These are phyloP conservation scores for Pandion haliaetus DNA, from an alignment of 2,113 vertebrate species.

Conservation along the genomic window DNA sequence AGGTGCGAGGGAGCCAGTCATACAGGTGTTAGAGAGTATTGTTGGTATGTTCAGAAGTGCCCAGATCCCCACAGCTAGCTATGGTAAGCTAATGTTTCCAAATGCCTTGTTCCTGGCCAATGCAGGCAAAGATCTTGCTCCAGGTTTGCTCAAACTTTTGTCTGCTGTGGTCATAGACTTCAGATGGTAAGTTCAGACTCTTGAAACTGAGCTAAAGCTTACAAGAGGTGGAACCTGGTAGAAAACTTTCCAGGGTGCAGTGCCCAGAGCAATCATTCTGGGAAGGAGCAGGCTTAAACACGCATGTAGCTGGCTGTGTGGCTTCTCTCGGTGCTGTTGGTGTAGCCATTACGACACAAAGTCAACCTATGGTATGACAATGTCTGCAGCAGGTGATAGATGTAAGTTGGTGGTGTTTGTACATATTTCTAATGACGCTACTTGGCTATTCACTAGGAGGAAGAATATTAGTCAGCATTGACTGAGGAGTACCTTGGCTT, in stretches of 20 bases:
- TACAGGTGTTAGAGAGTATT: neutral
- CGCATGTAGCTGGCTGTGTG: neutral
- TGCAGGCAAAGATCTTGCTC: neutral
- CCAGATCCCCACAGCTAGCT: neutral
- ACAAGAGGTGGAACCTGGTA: neutral
- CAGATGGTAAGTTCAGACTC: neutral
- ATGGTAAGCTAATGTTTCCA: neutral
- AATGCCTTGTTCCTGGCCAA: neutral
- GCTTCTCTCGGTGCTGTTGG: accelerated
- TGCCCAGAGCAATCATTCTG: neutral
- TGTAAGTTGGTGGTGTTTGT: neutral
- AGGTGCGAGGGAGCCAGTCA: neutral
- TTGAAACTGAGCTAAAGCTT: neutral
- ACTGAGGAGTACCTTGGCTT: neutral
- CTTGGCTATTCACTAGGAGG: neutral
- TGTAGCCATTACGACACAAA: neutral
- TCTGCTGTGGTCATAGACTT: neutral
- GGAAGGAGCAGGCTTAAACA: neutral
- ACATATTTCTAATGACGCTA: neutral
- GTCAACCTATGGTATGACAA: accelerated
- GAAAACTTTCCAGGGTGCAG: neutral
- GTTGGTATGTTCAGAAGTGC: neutral
- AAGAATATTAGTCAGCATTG: neutral
- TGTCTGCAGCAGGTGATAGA: neutral
- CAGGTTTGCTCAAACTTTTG: neutral